phyloP scores from a whole-genome alignment of 1,140 invertebrate species.

The Drosophila subpulchrella region DNA sequence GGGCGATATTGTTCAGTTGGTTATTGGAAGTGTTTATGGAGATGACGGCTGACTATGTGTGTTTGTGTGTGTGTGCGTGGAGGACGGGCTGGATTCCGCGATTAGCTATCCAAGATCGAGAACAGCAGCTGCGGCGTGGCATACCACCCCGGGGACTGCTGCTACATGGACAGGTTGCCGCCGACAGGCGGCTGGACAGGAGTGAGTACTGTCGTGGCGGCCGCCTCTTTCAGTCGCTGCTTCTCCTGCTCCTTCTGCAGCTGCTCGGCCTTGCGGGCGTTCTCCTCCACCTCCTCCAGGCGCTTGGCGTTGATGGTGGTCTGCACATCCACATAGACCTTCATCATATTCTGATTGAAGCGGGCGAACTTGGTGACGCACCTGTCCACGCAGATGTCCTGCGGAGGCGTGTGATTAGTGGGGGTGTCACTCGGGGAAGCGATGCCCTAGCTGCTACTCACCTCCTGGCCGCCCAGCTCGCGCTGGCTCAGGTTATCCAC shows the following conservation, averaged over 20 bases:
- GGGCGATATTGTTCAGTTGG: neutral
- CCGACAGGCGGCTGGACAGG: slow-evolving; percentile 20
- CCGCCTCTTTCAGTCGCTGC: slow-evolving; percentile 41
- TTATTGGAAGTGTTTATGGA: neutral
- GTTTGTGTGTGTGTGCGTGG: slow-evolving; percentile 13
- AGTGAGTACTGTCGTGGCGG: slow-evolving; percentile 29
- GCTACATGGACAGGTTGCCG: slow-evolving; percentile 56
- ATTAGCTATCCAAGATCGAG: slow-evolving; percentile 66
- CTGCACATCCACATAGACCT: slow-evolving; percentile 81
- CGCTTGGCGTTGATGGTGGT: slow-evolving; percentile 68
- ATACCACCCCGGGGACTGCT: slow-evolving; percentile 37
- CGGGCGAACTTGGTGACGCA: slow-evolving; percentile 95
- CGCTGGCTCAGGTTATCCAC: slow-evolving; percentile 93
- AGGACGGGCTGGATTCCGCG: neutral
- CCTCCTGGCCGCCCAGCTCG: slow-evolving; percentile 89
- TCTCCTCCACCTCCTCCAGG: slow-evolving; percentile 68
- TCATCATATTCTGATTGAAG: slow-evolving; percentile 91
- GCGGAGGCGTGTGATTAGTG: neutral
- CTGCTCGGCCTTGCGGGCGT: slow-evolving; percentile 47
- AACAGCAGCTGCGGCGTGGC: slow-evolving; percentile 55
- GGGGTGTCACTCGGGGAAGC: rapidly evolving
- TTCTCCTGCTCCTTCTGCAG: slow-evolving; percentile 54
- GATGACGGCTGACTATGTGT: slow-evolving; percentile 6
- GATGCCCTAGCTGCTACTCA: slow-evolving; percentile 67
- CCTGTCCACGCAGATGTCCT: slow-evolving; percentile 91